Percentiles rank a stretch among this genome's conserved stretches.
Evolutionary conservation across 2,888 invertebrate species (phyloP).

Genomic region (Cerastis leucographa): DNA sequence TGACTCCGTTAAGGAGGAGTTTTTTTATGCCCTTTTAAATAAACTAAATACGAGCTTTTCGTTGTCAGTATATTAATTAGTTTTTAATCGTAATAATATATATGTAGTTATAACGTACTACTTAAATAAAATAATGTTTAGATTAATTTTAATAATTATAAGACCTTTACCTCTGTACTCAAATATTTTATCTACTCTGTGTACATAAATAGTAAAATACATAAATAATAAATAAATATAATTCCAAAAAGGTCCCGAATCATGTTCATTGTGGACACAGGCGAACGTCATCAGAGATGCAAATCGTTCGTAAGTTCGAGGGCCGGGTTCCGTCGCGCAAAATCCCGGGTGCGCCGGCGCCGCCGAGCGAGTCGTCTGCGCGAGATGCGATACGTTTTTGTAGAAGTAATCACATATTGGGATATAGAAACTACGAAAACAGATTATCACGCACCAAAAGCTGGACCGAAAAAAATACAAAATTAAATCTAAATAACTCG

Average conservation of each 20-base stretch:
- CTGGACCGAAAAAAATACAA: not conserved
- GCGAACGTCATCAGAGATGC: slow-evolving; percentile 49
- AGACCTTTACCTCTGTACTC: too few relatives aligned
- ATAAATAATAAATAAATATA: too few relatives aligned
- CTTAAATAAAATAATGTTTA: too few relatives aligned
- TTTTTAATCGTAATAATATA: too few relatives aligned
- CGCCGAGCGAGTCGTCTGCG: slow-evolving; percentile 21
- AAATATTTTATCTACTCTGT: too few relatives aligned
- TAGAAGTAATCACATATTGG: slow-evolving; percentile 15
- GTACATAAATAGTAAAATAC: too few relatives aligned
- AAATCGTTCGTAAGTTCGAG: slow-evolving; percentile 55
- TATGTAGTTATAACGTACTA: too few relatives aligned
- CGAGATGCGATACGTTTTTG: slow-evolving; percentile 22
- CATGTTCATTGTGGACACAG: slow-evolving; percentile 32
- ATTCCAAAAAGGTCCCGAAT: not conserved
- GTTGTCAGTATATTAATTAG: too few relatives aligned
- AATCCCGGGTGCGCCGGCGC: slow-evolving; percentile 57
- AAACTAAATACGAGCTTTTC: too few relatives aligned
- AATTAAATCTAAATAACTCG: not conserved
- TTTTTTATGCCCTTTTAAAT: too few relatives aligned
- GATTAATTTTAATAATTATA: too few relatives aligned
- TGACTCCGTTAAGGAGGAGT: too few relatives aligned
- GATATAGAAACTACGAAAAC: not conserved
- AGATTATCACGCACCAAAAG: not conserved
- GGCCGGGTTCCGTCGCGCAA: slow-evolving; percentile 58